Evolutionary conservation across 2,113 vertebrate genomes (phyloP).

Genomic region (Mormoops blainvillei): DNA sequence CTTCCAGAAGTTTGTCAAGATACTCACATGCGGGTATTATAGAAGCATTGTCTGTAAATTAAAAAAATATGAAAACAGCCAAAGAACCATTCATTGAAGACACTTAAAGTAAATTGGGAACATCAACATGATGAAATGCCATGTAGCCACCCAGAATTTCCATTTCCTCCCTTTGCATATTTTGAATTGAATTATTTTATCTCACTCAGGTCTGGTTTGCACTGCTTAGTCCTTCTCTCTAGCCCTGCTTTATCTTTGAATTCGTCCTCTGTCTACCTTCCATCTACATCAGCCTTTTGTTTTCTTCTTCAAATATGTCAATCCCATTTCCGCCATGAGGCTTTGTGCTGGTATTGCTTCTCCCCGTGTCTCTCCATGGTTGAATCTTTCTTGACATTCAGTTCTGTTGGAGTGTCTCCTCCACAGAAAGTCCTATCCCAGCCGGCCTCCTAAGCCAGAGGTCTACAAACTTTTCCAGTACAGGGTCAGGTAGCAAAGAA

Average conservation of each 20-base stretch:
- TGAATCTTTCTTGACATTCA: background rate
- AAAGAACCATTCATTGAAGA: background rate
- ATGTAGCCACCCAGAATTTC: background rate
- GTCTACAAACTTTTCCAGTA: background rate
- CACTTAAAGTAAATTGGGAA: background rate
- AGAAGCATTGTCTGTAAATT: background rate
- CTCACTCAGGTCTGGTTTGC: background rate
- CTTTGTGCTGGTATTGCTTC: background rate
- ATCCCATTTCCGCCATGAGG: background rate
- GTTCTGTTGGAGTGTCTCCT: background rate
- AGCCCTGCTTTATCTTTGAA: background rate
- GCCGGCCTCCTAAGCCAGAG: background rate
- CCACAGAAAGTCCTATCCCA: background rate
- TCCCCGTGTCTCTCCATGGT: background rate
- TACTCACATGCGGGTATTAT: background rate
- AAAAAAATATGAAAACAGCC: background rate
- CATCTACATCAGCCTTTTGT: background rate
- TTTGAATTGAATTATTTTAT: background rate
- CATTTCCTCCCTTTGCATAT: background rate
- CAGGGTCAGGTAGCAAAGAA: background rate
- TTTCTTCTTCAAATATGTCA: background rate
- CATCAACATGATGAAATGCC: background rate
- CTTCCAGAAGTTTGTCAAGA: background rate
- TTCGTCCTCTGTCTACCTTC: background rate
- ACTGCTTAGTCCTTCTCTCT: background rate